A percentile compares a stretch with the other conserved stretches of the same genome.
These are phyloP conservation scores for Ylistrum balloti DNA, from an alignment of 1,140 invertebrate genomes.

Conservation along the genomic window DNA sequence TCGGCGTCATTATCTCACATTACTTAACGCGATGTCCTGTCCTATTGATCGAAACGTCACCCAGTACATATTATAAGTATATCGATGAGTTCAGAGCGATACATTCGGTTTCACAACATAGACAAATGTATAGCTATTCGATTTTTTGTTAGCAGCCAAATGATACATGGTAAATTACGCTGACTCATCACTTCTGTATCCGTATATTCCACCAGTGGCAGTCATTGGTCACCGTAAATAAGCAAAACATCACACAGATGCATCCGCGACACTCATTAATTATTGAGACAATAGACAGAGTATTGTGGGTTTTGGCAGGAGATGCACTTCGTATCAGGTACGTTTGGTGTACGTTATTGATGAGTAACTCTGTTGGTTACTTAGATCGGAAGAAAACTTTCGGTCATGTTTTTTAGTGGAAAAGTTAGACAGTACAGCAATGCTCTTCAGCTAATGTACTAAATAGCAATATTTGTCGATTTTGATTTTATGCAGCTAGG, in stretches of 20 bases:
- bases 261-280: background rate
- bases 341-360: background rate
- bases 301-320: background rate
- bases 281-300: background rate
- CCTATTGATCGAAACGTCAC: background rate
- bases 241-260: background rate
- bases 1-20: too few relatives aligned
- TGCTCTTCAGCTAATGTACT: background rate
- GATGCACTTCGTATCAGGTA: background rate
- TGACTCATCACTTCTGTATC: slow-evolving; percentile 4
- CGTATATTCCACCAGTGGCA: background rate
- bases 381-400: background rate
- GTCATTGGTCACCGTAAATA: background rate
- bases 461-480: too few relatives aligned
- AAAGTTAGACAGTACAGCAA: background rate
- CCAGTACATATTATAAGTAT: background rate
- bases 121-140: background rate
- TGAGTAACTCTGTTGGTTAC: background rate
- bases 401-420: background rate
- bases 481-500: too few relatives aligned
- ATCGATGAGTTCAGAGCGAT: background rate
- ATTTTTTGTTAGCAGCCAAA: background rate
- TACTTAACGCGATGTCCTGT: too few relatives aligned
- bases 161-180: background rate
- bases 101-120: background rate